Conservation (phyloP, 1,140 invertebrate genomes). For the Ceratina calcarata region DNA sequence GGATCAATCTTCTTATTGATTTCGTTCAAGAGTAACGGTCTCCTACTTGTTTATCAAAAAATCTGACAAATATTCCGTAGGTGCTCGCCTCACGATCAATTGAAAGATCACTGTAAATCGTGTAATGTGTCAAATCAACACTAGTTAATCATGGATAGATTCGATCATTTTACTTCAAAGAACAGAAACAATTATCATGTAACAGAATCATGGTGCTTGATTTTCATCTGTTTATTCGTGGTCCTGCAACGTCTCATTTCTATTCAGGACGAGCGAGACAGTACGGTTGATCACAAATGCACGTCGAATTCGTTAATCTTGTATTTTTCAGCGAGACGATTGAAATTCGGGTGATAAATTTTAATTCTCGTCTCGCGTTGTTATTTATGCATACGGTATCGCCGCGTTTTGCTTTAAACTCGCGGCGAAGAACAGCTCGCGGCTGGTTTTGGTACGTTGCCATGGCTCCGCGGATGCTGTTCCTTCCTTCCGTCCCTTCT, state of each 20-base stretch:
- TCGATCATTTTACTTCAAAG: no score
- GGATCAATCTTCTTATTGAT: slow-evolving; percentile 41
- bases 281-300: background rate
- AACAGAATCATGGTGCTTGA: no score
- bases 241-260: no score
- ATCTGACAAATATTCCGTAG: no score
- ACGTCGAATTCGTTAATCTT: background rate
- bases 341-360: slow-evolving; percentile 16
- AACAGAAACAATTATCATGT: no score
- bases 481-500: background rate
- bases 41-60: no score
- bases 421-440: slow-evolving; percentile 18
- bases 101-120: no score
- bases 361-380: slow-evolving; percentile 14
- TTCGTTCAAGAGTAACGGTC: slow-evolving; percentile 27
- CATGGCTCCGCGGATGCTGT: slow-evolving; percentile 22
- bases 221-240: no score
- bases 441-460: slow-evolving; percentile 33
- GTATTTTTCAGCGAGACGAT: background rate
- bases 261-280: no score
- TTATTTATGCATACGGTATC: background rate
- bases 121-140: no score
- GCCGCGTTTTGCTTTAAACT: background rate
- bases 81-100: no score
- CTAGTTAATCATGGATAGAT: no score